These are phyloP conservation scores for Bergia puertoricense DNA, from an alignment of 92 coral and sea anemone genomes.

Conservation along the genomic window DNA sequence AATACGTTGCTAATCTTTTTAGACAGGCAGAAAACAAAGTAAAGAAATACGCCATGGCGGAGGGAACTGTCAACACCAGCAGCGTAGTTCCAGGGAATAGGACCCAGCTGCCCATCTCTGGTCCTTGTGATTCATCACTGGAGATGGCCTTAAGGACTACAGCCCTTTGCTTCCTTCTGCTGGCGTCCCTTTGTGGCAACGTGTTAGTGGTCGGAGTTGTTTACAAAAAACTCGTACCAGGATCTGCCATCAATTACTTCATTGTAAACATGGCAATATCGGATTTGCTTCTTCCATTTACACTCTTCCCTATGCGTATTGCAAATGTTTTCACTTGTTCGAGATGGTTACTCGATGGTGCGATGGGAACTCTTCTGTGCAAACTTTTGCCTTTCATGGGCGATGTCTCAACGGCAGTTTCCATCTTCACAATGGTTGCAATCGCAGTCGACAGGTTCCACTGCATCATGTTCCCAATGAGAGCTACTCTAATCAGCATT, in stretches of 20 bases:
- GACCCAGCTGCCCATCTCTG: background rate
- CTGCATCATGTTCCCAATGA: constrained; percentile 38
- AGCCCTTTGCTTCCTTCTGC: background rate
- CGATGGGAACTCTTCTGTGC: constrained; percentile 21
- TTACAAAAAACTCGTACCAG: constrained; percentile 1
- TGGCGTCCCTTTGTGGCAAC: constrained; percentile 11
- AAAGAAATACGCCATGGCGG: background rate
- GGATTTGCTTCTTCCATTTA: background rate
- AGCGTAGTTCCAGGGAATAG: background rate
- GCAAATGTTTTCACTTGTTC: constrained; percentile 14
- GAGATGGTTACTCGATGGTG: constrained; percentile 4
- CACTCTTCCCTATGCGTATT: background rate
- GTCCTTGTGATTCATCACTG: background rate
- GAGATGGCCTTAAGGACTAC: background rate
- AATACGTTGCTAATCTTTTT: background rate
- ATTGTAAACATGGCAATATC: constrained; percentile 29
- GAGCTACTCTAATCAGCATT: background rate
- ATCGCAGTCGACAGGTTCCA: constrained; percentile 30
- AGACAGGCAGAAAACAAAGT: background rate
- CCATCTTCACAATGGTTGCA: constrained; percentile 19
- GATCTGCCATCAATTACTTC: background rate
- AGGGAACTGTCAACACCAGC: background rate
- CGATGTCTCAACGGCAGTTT: constrained; percentile 27
- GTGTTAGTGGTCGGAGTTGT: background rate
- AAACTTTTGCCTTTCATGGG: constrained; percentile 11